A percentile compares a stretch with the other conserved stretches of the same genome.
Evolutionary conservation across 1,140 invertebrate species (phyloP).

Genomic region (Aradophagus sp.): DNA sequence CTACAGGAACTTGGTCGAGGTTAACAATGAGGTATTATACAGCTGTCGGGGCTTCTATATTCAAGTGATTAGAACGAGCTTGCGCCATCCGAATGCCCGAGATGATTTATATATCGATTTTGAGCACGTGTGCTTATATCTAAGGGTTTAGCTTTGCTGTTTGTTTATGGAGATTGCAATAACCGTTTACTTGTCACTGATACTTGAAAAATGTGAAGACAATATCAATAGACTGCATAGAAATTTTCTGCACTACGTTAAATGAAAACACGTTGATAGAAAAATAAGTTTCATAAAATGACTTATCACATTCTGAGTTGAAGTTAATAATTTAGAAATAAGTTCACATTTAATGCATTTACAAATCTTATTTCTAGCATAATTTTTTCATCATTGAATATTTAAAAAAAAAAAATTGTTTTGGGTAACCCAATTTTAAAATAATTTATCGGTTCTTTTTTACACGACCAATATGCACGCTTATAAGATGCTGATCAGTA

Average conservation of each 20-base stretch:
- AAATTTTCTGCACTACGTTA: too few species aligned
- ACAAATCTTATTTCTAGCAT: too few species aligned
- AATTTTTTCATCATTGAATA: too few species aligned
- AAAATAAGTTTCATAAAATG: too few species aligned
- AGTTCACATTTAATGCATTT: too few species aligned
- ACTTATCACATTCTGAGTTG: too few species aligned
- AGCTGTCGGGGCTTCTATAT: slow-evolving; percentile 38
- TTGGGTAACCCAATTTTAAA: too few species aligned
- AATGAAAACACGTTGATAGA: too few species aligned
- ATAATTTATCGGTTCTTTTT: too few species aligned
- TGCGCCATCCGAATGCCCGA: slow-evolving; percentile 20
- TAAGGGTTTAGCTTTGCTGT: slow-evolving; percentile 12
- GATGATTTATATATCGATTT: slow-evolving; percentile 23
- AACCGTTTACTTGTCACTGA: slow-evolving; percentile 2
- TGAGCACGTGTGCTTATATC: slow-evolving; percentile 9
- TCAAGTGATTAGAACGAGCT: slow-evolving; percentile 56
- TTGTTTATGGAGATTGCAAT: neutral
- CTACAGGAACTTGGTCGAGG: slow-evolving; percentile 27
- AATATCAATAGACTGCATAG: slow-evolving; percentile 1
- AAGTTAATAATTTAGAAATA: too few species aligned
- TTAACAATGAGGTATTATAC: slow-evolving; percentile 58
- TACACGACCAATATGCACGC: slow-evolving; percentile 31
- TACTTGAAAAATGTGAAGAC: neutral
- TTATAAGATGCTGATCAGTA: slow-evolving; percentile 31
- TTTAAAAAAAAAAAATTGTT: too few species aligned